Conservation (phyloP, 2,797 vertebrate genomes). For the Trachops cirrhosus region DNA sequence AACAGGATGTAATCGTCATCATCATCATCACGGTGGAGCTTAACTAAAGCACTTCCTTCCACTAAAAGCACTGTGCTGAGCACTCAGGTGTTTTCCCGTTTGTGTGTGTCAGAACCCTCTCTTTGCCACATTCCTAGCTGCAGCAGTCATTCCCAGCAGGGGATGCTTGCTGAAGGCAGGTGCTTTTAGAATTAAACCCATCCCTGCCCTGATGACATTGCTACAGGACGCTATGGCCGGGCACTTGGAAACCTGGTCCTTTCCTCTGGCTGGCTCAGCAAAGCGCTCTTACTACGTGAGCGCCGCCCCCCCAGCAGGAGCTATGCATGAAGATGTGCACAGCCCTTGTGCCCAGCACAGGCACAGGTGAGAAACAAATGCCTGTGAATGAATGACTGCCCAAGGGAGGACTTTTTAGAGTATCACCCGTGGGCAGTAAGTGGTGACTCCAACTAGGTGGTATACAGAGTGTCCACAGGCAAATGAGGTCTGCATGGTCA, state of each 20-base stretch:
- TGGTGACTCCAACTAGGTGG: background rate
- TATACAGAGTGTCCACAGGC: background rate
- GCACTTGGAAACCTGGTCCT: background rate
- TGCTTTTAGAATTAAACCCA: background rate
- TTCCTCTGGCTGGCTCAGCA: background rate
- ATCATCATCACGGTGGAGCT: constrained; percentile 22
- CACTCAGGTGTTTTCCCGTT: constrained; percentile 18
- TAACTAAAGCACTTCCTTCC: constrained; percentile 60
- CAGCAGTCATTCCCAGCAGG: background rate
- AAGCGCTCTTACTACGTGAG: background rate
- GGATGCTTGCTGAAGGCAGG: background rate
- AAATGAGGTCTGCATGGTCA: background rate
- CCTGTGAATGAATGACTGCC: background rate
- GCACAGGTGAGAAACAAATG: background rate
- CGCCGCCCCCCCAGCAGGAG: background rate
- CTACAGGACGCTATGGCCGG: background rate
- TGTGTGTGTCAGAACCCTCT: background rate
- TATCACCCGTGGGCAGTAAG: background rate
- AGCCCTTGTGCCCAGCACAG: background rate
- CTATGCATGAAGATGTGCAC: background rate
- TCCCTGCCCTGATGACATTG: background rate
- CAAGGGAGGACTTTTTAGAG: background rate
- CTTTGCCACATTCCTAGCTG: background rate
- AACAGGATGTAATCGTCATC: constrained; percentile 19
- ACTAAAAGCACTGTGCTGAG: constrained; percentile 39